Evolutionary conservation across 2,113 vertebrate genomes (phyloP).

Genomic region (Leuciscus idus): DNA sequence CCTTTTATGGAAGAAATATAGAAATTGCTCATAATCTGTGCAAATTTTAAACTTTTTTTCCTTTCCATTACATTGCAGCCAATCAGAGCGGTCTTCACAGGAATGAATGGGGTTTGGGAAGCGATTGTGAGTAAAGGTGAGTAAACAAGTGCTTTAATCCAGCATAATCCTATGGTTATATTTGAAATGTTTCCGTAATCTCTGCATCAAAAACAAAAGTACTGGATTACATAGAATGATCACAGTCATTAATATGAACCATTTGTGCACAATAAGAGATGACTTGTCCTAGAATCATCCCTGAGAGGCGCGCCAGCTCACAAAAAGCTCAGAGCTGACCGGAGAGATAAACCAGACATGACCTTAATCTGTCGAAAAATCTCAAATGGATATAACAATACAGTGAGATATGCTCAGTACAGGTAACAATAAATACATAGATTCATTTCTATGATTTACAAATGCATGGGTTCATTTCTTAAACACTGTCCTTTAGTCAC

Average conservation of each 20-base stretch:
- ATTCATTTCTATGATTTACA: conserved; percentile 18
- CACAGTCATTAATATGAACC: not conserved
- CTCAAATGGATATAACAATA: conserved; percentile 26
- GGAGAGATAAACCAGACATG: conserved; percentile 35
- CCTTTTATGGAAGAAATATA: not conserved
- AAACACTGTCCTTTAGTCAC: not conserved
- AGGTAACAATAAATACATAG: not conserved
- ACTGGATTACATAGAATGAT: conserved; percentile 30
- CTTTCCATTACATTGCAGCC: not conserved
- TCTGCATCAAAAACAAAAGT: conserved; percentile 16
- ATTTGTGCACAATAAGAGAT: conserved; percentile 14
- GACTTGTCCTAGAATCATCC: conserved; percentile 18
- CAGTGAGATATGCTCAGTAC: not conserved
- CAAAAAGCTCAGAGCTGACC: conserved; percentile 24
- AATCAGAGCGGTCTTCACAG: not conserved
- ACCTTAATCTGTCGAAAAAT: conserved; percentile 51
- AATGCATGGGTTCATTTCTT: conserved; percentile 16
- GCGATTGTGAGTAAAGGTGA: conserved; percentile 17
- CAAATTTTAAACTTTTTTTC: not conserved
- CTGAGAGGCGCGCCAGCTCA: not conserved
- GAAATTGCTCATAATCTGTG: not conserved
- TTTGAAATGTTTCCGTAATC: conserved; percentile 32
- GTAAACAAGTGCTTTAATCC: conserved; percentile 29
- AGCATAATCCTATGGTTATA: not conserved
- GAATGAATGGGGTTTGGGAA: not conserved